These are phyloP conservation scores for Microcebus lehilahytsara DNA, from an alignment of 2,113 vertebrate species.

Conservation along the genomic window DNA sequence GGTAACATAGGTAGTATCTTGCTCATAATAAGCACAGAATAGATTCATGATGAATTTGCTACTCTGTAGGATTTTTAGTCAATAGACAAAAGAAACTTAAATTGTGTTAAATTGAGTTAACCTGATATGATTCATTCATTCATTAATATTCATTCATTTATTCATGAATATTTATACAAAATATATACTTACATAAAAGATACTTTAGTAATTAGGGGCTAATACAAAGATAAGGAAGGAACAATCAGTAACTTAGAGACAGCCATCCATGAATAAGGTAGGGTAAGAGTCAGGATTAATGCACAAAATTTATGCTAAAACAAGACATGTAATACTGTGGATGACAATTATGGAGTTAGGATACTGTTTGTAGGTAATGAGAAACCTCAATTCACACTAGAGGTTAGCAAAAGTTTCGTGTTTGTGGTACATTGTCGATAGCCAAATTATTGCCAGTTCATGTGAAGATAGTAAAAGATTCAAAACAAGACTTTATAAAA, in stretches of 20 bases:
- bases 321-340: background rate
- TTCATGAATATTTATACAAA: background rate
- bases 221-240: background rate
- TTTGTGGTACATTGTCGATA: background rate
- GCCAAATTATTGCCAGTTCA: background rate
- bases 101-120: background rate
- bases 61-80: background rate
- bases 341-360: accelerated
- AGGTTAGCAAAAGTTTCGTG: background rate
- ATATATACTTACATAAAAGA: background rate
- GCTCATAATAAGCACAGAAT: background rate
- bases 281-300: background rate
- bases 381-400: background rate
- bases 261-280: background rate
- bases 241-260: background rate
- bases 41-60: background rate
- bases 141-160: background rate
- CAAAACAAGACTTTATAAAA: background rate
- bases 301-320: too few species aligned
- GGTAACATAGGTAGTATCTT: background rate
- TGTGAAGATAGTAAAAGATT: background rate
- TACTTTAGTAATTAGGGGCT: background rate
- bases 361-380: background rate
- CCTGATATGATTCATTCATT: background rate
- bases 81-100: background rate